Evolutionary conservation across 2,888 invertebrate genomes (phyloP).

Genomic region (Coelopa pilipes): DNA sequence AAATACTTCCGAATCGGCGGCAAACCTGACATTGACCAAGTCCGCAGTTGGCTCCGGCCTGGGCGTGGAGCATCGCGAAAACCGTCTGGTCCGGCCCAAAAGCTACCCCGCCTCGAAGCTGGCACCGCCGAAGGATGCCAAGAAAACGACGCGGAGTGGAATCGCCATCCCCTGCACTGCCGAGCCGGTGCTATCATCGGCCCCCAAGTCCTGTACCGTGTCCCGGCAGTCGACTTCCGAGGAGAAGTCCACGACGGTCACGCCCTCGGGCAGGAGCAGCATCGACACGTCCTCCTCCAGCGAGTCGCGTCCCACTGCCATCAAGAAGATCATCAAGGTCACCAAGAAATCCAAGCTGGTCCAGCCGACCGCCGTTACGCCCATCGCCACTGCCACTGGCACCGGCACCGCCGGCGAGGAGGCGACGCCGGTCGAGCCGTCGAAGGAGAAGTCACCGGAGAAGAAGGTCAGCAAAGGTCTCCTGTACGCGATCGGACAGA

Average conservation of each 20-base stretch:
- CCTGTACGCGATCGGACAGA: slow-evolving; percentile 81
- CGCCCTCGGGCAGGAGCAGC: slow-evolving; percentile 44
- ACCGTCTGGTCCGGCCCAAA: slow-evolving; percentile 69
- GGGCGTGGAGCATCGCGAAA: slow-evolving; percentile 49
- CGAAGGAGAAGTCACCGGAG: slow-evolving; percentile 68
- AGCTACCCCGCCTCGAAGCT: slow-evolving; percentile 70
- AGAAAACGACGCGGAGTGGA: slow-evolving; percentile 55
- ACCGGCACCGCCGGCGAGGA: slow-evolving; percentile 51
- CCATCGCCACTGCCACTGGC: slow-evolving; percentile 46
- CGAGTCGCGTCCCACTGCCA: slow-evolving; percentile 50
- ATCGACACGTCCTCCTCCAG: slow-evolving; percentile 50
- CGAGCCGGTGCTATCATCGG: neutral
- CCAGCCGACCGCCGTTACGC: slow-evolving; percentile 55
- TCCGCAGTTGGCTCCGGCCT: neutral
- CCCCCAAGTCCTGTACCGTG: slow-evolving; percentile 31
- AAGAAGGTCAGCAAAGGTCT: slow-evolving; percentile 74
- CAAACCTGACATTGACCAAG: slow-evolving; percentile 29
- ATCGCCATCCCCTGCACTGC: slow-evolving; percentile 49
- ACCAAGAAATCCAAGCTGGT: slow-evolving; percentile 59
- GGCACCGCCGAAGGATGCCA: slow-evolving; percentile 62
- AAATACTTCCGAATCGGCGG: slow-evolving; percentile 25
- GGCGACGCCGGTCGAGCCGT: slow-evolving; percentile 55
- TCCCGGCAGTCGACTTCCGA: slow-evolving; percentile 52
- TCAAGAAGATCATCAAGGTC: slow-evolving; percentile 55
- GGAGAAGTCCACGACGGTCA: slow-evolving; percentile 57